Conservation (phyloP, 2,888 invertebrate species). For the Thecophora atra region DNA sequence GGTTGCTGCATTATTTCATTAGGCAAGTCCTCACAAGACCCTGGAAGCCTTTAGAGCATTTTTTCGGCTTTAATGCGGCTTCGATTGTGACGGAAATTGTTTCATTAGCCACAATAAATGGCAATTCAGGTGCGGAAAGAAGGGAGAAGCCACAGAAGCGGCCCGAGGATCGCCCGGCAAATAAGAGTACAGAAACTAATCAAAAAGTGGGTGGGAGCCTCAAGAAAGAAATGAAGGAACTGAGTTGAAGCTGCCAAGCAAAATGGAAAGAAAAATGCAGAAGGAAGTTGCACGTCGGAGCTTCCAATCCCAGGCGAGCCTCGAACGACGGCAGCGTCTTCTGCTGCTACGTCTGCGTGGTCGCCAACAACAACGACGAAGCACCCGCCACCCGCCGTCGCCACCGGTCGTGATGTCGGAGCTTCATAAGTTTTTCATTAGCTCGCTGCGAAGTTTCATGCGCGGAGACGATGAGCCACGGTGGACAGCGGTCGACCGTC, state of each 20-base stretch:
- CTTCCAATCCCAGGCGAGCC: constrained; percentile 61
- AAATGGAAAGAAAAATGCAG: constrained; percentile 30
- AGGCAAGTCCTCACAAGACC: too few relatives aligned
- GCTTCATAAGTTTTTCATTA: constrained; percentile 1
- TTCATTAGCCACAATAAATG: too few relatives aligned
- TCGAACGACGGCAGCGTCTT: constrained; percentile 2
- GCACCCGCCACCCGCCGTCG: not conserved
- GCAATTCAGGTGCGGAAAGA: too few relatives aligned
- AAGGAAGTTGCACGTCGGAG: constrained; percentile 60
- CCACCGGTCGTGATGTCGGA: not conserved
- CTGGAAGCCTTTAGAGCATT: too few relatives aligned
- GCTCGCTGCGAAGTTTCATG: constrained; percentile 24
- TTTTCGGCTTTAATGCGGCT: too few relatives aligned
- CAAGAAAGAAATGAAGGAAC: too few relatives aligned
- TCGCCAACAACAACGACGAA: constrained; percentile 15
- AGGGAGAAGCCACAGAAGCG: not conserved
- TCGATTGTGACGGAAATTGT: too few relatives aligned
- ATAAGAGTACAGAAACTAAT: constrained; percentile 22
- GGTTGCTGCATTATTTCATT: too few relatives aligned
- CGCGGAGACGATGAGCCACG: constrained; percentile 24
- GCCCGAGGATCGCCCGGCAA: not conserved
- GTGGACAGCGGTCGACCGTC: constrained; percentile 35
- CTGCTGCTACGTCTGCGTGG: constrained; percentile 16
- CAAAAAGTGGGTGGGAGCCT: constrained; percentile 42
- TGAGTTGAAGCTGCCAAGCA: constrained; percentile 47